Evolutionary conservation across 1,140 invertebrate genomes (phyloP), one percentile per base, ranked within the genome.

Genomic region (Magallana gigas): DNA sequence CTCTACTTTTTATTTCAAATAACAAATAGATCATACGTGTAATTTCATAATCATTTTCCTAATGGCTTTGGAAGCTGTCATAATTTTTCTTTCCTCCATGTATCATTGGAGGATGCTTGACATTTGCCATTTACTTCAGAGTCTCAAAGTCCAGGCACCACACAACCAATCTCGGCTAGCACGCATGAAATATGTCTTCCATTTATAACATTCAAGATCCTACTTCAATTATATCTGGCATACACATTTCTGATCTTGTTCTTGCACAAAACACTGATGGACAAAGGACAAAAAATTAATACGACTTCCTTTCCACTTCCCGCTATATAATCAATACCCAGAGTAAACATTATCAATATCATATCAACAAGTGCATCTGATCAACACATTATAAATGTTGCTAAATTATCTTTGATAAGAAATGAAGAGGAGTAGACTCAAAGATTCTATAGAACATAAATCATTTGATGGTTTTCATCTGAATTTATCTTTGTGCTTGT

Each of bases 161-260:
- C 4, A 76, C 23, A 48, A 76, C 68, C 68, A 76, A 29, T 29
- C 68, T 11, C 8, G 5, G 18, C 60, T 16, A 11, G 23, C 68
- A 76, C 8, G 68, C 68, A 76, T 76, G 68, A 76, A 76, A 76
- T 76, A 76, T 76, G 23, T 76, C 23, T 11, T 76, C 68, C 68
- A 76, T 68, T 68, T n/a, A 68, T 76, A 76, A 76, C 6, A 71
- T 76, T 76, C 68, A 76, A 64, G 68, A 76, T 76, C 68, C 68
- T 76, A 36, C 68, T 76, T 76, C 23, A 76, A 29, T 76, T 76
- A 29, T 71, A 71, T 76, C 23, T 36, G 68, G 68, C 23, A 76
- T 76, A 76, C 68, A 76, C 18, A 76, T 76, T 12, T 76, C 36
- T 76, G 68, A 76, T 76, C 68, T 76, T 76, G 68, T 76, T 76